phyloP scores from a whole-genome alignment of 1,140 invertebrate species.

The Macrocentrus cingulum region DNA sequence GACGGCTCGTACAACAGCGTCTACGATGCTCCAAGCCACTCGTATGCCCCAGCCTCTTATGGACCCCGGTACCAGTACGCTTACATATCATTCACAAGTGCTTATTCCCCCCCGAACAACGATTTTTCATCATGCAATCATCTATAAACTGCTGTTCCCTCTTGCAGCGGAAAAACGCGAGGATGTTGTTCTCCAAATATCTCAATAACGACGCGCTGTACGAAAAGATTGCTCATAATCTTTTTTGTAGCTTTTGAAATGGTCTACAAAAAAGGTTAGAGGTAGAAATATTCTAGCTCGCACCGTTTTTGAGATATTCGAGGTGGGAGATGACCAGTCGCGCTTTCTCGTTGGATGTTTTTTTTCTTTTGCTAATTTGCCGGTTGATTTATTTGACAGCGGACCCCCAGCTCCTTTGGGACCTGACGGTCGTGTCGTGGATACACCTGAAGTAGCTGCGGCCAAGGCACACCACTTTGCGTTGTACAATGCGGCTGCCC shows the following conservation, averaged over 20 bases:
- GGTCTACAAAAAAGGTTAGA: too few relatives aligned
- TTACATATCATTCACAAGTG: slow-evolving; percentile 1
- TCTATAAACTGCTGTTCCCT: too few relatives aligned
- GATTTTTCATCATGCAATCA: too few relatives aligned
- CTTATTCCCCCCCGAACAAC: too few relatives aligned
- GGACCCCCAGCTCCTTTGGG: slow-evolving; percentile 58
- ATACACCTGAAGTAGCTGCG: slow-evolving; percentile 66
- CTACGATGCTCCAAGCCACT: slow-evolving; percentile 29
- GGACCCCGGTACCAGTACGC: slow-evolving; percentile 47
- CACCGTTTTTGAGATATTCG: too few relatives aligned
- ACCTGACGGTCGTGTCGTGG: slow-evolving; percentile 62
- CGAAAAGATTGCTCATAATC: too few relatives aligned
- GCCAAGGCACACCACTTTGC: slow-evolving; percentile 66
- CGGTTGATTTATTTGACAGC: slow-evolving; percentile 30
- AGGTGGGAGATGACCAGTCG: too few relatives aligned
- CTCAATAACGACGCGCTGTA: too few relatives aligned
- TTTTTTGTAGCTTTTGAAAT: too few relatives aligned
- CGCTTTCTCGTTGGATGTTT: not conserved
- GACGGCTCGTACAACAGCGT: slow-evolving; percentile 31
- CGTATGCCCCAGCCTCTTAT: slow-evolving; percentile 40
- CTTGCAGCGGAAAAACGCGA: too few relatives aligned
- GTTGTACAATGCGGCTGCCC: slow-evolving; percentile 61
- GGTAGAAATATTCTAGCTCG: too few relatives aligned
- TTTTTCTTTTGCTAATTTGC: not conserved
- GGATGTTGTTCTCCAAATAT: too few relatives aligned